Percentiles rank a stretch among this genome's conserved stretches.
phyloP scores from a whole-genome alignment of 92 coral and sea anemone genomes.

The Porites lobata region DNA sequence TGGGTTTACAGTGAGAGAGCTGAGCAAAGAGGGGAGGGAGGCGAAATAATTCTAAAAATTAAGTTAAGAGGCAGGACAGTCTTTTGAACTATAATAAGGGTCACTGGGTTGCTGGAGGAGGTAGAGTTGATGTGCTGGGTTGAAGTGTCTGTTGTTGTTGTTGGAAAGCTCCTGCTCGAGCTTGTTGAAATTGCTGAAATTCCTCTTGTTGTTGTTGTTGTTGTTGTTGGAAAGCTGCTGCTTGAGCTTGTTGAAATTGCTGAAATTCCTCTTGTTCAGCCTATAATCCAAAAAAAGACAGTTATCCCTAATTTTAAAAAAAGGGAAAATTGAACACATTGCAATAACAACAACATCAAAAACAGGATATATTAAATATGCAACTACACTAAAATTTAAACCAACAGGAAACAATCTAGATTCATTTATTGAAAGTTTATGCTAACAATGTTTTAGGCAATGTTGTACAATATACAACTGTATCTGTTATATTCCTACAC shows the following conservation, averaged over 20 bases:
- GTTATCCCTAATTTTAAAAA: background rate
- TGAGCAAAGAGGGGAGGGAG: no score
- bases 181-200: slow-evolving; percentile 86
- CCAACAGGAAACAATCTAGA: no score
- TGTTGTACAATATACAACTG: no score
- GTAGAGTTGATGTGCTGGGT: slow-evolving; percentile 21
- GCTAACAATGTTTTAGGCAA: no score
- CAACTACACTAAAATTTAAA: no score
- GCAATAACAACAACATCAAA: no score
- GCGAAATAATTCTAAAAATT: no score
- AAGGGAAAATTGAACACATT: no score
- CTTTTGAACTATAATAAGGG: background rate
- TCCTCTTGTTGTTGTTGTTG: slow-evolving; percentile 91
- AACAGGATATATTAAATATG: no score
- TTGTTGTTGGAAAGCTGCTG: slow-evolving; percentile 86
- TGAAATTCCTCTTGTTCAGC: slow-evolving; percentile 94
- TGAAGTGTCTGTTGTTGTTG: slow-evolving; percentile 59
- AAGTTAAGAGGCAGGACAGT: background rate
- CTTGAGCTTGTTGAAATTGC: slow-evolving; percentile 88
- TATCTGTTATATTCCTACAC: no score
- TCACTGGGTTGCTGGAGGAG: slow-evolving; percentile 11
- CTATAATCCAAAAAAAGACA: slow-evolving; percentile 37
- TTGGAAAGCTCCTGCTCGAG: slow-evolving; percentile 88
- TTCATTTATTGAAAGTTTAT: no score
- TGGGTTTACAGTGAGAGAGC: no score